Base-by-base conservation (phyloP, 2,888 invertebrate species). In the Diaprepes abbreviatus region DNA sequence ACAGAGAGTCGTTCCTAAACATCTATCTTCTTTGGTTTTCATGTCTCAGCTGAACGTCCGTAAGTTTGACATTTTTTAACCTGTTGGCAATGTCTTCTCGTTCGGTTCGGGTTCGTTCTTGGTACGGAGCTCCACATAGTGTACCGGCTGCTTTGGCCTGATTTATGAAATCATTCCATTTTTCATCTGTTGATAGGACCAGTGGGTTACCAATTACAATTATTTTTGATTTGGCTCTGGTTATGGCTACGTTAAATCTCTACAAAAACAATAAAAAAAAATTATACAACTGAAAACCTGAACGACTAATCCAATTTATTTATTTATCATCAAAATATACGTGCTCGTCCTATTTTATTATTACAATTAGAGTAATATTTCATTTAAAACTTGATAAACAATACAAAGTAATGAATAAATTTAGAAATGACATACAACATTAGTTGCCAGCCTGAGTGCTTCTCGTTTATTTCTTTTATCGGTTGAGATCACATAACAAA, bases 241-340 rank as follows among this genome's bases (percentile, higher is more conserved):
- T 92, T 5, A 93, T 77, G 0, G 92, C 89, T 1, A 93, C 93
- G 82, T 93, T 93, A 81, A 93, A 92, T 60, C 92, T 85, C 87
- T 91, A 85, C 4, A 87, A 85, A 65, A 62, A 21, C 28, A 50
- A 36, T n/a, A n/a, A n/a, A 52, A 21, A 17, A 7, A 48, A 19
- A 38, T 38, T 59, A 31, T 55, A 12, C 31, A n/a, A n/a, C n/a
- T n/a, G n/a, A n/a, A n/a, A n/a, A n/a, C n/a, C n/a, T n/a, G n/a
- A n/a, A n/a, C n/a, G n/a, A n/a, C n/a, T n/a, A n/a, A n/a, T n/a
- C n/a, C n/a, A n/a, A n/a, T n/a, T n/a, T n/a, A n/a, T n/a, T n/a
- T n/a, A n/a, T n/a, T n/a, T n/a, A n/a, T n/a, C n/a, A n/a, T n/a
- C n/a, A n/a, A n/a, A n/a, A n/a, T n/a, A n/a, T n/a, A n/a, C n/a